A percentile compares a stretch with the other conserved stretches of the same genome.
phyloP scores from a whole-genome alignment of 2,113 vertebrate species.

The Ictalurus furcatus region DNA sequence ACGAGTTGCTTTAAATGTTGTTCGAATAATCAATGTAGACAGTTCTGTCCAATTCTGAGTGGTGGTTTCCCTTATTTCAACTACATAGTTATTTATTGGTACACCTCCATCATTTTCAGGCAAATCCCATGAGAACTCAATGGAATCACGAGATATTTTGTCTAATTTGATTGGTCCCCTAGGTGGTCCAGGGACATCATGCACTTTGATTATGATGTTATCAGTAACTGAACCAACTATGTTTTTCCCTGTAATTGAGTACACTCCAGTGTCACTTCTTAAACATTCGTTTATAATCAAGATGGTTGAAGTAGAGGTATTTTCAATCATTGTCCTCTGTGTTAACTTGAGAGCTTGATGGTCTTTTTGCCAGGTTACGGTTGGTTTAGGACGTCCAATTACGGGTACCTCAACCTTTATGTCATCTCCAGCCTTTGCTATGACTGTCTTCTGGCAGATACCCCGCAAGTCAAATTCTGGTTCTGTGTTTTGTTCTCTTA shows the following conservation, averaged over 20 bases:
- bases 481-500: conserved; percentile 86
- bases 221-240: conserved; percentile 90
- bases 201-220: conserved; percentile 85
- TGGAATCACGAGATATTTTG: conserved; percentile 87
- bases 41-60: conserved; percentile 88
- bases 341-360: conserved; percentile 86
- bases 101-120: conserved; percentile 96
- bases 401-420: conserved; percentile 97
- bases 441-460: conserved; percentile 90
- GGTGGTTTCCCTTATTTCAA: conserved; percentile 92
- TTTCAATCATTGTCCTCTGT: conserved; percentile 87
- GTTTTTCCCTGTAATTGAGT: conserved; percentile 89
- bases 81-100: conserved; percentile 91
- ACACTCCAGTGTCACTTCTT: conserved; percentile 85
- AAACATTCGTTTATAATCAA: conserved; percentile 87
- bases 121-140: conserved; percentile 90
- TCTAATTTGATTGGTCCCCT: conserved; percentile 93
- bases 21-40: conserved; percentile 88
- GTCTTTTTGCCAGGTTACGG: conserved; percentile 93
- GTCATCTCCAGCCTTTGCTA: conserved; percentile 92
- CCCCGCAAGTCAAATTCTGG: conserved; percentile 93
- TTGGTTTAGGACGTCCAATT: conserved; percentile 89
- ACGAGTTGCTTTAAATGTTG: conserved; percentile 88
- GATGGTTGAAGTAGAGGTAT: conserved; percentile 84
- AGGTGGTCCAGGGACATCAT: conserved; percentile 93